phyloP scores from a whole-genome alignment of 2,888 invertebrate species.

The Cordilura impudica region DNA sequence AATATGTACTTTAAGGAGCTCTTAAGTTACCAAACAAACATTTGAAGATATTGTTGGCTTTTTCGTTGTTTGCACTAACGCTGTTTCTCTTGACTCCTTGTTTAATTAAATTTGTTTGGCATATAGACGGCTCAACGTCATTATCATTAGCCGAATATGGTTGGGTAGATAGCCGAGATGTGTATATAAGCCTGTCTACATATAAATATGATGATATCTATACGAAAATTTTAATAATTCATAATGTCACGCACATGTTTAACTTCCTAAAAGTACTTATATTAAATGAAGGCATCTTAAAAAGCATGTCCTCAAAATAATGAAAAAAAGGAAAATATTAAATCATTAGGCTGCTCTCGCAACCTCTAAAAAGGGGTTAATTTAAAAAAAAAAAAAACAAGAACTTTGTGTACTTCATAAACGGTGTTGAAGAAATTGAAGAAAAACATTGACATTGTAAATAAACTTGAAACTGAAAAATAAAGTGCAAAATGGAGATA shows the following conservation, averaged over 20 bases:
- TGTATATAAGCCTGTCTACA: neutral
- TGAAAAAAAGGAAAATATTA: constrained; percentile 6
- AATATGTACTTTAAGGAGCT: constrained; percentile 38
- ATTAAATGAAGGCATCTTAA: constrained; percentile 42
- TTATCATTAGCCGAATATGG: constrained; percentile 43
- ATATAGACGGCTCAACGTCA: constrained; percentile 41
- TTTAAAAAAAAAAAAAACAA: constrained; percentile 19
- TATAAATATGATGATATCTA: constrained; percentile 15
- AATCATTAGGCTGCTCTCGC: constrained; percentile 34
- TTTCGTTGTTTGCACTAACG: neutral
- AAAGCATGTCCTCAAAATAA: constrained; percentile 4
- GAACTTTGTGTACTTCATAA: constrained; percentile 5
- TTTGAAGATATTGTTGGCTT: constrained; percentile 32
- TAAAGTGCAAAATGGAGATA: neutral
- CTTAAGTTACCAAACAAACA: constrained; percentile 59
- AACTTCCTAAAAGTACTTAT: constrained; percentile 55
- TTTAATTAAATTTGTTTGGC: constrained; percentile 61
- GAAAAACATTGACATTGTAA: constrained; percentile 37
- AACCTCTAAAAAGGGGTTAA: neutral
- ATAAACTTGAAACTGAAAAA: neutral
- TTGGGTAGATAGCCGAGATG: neutral
- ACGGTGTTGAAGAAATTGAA: constrained; percentile 33
- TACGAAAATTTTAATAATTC: constrained; percentile 14
- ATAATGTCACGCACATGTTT: constrained; percentile 60
- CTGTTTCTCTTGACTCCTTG: constrained; percentile 37